A percentile compares a stretch with the other conserved stretches of the same genome.
Evolutionary conservation across 1,140 invertebrate species (phyloP).

Genomic region (Drosophila mayri): DNA sequence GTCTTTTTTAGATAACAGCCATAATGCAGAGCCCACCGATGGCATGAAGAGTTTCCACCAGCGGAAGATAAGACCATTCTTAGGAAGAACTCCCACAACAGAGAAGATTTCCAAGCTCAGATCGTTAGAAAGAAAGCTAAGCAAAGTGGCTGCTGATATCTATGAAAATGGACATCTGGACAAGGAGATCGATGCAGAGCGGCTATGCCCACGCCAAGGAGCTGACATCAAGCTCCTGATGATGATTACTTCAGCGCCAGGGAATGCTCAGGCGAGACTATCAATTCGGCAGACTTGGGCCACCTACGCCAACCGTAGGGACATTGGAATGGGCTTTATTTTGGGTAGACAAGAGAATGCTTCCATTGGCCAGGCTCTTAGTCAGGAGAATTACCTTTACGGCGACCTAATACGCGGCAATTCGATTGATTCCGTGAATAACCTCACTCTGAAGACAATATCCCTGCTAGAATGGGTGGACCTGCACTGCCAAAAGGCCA

Average conservation of each 20-base stretch:
- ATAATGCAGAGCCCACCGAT: neutral
- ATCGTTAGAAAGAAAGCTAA: neutral
- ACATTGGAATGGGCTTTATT: constrained; percentile 92
- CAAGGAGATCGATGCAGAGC: constrained; percentile 86
- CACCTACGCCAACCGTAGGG: constrained; percentile 89
- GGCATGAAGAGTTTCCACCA: neutral
- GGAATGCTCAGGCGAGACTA: constrained; percentile 88
- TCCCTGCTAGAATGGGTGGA: constrained; percentile 94
- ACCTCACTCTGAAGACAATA: constrained; percentile 94
- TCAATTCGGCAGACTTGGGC: constrained; percentile 95
- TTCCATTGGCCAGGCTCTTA: constrained; percentile 81
- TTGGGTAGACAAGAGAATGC: constrained; percentile 87
- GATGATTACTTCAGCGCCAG: constrained; percentile 91
- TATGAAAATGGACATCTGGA: constrained; percentile 87
- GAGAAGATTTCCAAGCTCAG: neutral
- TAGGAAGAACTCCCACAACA: neutral
- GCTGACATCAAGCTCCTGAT: constrained; percentile 90
- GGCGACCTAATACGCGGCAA: constrained; percentile 91
- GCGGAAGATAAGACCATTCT: neutral
- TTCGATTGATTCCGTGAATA: constrained; percentile 94
- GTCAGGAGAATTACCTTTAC: constrained; percentile 89
- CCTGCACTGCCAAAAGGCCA: constrained; percentile 90
- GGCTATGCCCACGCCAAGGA: constrained; percentile 87
- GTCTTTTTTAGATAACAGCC: constrained; percentile 9
- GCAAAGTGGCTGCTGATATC: neutral